Evolutionary conservation across 1,140 invertebrate genomes (phyloP).

Genomic region (Plutomurus gul): DNA sequence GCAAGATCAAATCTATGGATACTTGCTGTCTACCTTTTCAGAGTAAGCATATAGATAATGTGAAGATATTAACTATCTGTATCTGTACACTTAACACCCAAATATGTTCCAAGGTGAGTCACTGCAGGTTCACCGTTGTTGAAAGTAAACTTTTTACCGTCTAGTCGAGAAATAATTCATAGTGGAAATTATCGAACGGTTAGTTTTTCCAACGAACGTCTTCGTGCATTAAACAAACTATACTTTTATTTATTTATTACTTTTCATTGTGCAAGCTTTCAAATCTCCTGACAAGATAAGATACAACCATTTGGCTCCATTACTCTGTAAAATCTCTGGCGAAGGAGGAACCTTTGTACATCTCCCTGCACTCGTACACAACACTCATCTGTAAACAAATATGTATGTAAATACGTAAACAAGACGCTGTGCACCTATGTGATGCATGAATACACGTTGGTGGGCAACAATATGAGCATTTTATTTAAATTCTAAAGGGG

Average conservation of each 20-base stretch:
- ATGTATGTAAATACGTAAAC: constrained; percentile 18
- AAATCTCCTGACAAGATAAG: neutral
- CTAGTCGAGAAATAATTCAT: neutral
- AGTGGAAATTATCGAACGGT: neutral
- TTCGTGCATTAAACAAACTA: neutral
- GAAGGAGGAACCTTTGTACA: neutral
- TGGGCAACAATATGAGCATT: constrained; percentile 33
- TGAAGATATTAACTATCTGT: neutral
- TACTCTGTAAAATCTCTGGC: neutral
- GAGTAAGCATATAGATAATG: neutral
- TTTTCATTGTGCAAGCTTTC: neutral
- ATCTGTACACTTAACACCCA: neutral
- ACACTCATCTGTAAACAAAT: constrained; percentile 19
- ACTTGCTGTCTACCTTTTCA: no score
- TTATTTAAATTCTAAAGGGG: constrained; percentile 38
- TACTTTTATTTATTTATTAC: neutral
- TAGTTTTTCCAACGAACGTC: neutral
- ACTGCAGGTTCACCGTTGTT: neutral
- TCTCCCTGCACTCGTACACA: neutral
- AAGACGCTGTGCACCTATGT: neutral
- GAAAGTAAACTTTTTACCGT: neutral
- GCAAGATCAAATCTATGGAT: no score
- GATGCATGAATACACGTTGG: constrained; percentile 22
- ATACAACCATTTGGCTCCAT: neutral
- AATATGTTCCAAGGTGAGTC: neutral